Evolutionary conservation across 2,888 invertebrate species (phyloP).

Genomic region (Serrognathus titanus): DNA sequence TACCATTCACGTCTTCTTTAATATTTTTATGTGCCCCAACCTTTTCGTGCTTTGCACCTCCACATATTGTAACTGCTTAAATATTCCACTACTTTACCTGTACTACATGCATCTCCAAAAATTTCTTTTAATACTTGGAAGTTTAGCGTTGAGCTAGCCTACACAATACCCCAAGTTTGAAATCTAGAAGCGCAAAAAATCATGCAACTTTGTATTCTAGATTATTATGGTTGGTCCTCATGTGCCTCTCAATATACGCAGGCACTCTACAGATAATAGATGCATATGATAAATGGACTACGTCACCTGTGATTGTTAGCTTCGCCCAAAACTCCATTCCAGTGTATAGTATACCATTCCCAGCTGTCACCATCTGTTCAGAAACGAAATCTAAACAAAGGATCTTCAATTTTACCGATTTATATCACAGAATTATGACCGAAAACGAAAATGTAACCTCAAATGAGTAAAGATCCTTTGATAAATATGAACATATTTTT

Average conservation of each 20-base stretch:
- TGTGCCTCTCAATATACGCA: slow-evolving; percentile 59
- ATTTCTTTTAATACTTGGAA: no score
- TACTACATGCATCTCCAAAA: no score
- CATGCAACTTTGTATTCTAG: slow-evolving; percentile 38
- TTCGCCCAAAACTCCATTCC: slow-evolving; percentile 72
- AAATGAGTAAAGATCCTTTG: slow-evolving; percentile 52
- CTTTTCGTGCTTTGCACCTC: no score
- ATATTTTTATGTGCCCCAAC: no score
- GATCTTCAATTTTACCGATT: slow-evolving; percentile 62
- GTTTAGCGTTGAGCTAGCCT: no score
- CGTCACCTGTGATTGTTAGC: slow-evolving; percentile 71
- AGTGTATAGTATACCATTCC: slow-evolving; percentile 59
- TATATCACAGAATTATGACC: slow-evolving; percentile 44
- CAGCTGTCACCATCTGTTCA: slow-evolving; percentile 46
- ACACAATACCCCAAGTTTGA: no score
- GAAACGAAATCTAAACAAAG: slow-evolving; percentile 62
- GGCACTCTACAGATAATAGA: slow-evolving; percentile 60
- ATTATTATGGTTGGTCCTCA: slow-evolving; percentile 63
- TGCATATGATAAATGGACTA: slow-evolving; percentile 70
- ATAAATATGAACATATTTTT: no score
- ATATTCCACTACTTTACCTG: no score
- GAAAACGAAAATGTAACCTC: slow-evolving; percentile 46
- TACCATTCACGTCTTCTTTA: no score
- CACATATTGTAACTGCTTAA: no score
- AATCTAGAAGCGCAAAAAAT: no score